phyloP scores from a whole-genome alignment of 2,113 vertebrate species.

The Plotosus lineatus region DNA sequence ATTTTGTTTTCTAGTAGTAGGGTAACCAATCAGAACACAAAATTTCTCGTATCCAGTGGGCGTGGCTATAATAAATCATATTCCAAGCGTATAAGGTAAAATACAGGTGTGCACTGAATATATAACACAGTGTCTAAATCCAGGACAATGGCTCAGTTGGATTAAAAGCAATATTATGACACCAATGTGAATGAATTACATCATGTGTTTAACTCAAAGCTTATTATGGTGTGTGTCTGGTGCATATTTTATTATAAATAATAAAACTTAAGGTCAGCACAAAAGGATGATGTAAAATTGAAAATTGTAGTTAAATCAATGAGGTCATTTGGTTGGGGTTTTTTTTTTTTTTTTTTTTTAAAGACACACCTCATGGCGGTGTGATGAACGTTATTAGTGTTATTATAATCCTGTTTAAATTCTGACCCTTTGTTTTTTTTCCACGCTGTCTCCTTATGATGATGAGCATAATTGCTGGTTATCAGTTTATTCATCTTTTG shows the following conservation, averaged over 20 bases:
- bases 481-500: not conserved
- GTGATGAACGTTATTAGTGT: slow-evolving; percentile 17
- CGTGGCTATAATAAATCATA: too few species aligned
- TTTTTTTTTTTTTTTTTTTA: not conserved
- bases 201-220: not conserved
- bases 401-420: not conserved
- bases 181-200: not conserved
- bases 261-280: not conserved
- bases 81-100: too few species aligned
- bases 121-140: not conserved
- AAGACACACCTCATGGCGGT: not conserved
- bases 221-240: not conserved
- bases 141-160: not conserved
- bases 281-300: not conserved
- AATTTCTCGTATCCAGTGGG: too few species aligned
- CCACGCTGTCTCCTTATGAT: slow-evolving; percentile 3
- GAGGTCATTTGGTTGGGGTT: too few species aligned
- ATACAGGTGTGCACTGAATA: too few species aligned
- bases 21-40: too few species aligned
- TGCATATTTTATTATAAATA: not conserved
- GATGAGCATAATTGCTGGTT: not conserved
- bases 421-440: not conserved
- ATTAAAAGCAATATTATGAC: not conserved
- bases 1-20: too few species aligned
- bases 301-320: not conserved